phyloP scores from a whole-genome alignment of 2,113 vertebrate genomes.

The Hemichromis elongatus region DNA sequence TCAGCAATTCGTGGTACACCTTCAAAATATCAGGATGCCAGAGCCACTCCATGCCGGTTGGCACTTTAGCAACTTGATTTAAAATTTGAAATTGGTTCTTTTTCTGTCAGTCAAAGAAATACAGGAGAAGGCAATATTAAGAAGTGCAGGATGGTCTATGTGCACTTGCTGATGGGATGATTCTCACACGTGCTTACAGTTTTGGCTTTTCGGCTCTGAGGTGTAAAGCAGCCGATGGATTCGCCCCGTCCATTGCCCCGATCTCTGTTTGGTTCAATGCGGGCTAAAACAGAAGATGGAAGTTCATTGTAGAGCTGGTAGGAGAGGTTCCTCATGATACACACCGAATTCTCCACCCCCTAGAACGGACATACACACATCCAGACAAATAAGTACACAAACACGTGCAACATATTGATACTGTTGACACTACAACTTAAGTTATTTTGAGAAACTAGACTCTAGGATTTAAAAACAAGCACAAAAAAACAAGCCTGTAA shows the following conservation, averaged over 20 bases:
- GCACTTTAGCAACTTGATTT: slow-evolving; percentile 80
- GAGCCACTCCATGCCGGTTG: slow-evolving; percentile 87
- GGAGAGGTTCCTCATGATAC: slow-evolving; percentile 92
- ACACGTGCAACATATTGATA: not conserved
- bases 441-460: not conserved
- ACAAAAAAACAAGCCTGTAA: not conserved
- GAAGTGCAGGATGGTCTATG: not conserved
- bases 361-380: slow-evolving; percentile 41
- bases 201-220: slow-evolving; percentile 84
- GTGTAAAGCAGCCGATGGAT: slow-evolving; percentile 90
- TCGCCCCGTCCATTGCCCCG: slow-evolving; percentile 56
- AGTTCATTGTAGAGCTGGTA: slow-evolving; percentile 90
- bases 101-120: slow-evolving; percentile 48
- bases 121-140: not conserved
- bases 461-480: not conserved
- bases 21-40: slow-evolving; percentile 89
- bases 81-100: slow-evolving; percentile 73
- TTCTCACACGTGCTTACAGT: slow-evolving; percentile 67
- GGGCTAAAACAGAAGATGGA: slow-evolving; percentile 73
- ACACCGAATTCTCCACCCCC: slow-evolving; percentile 90
- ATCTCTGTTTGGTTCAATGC: slow-evolving; percentile 75
- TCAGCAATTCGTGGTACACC: slow-evolving; percentile 83
- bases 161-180: not conserved
- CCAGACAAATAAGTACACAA: not conserved
- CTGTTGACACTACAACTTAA: not conserved